These are phyloP conservation scores for Chinchilla lanigera DNA, from an alignment of 2,113 vertebrate species.

Conservation along the genomic window DNA sequence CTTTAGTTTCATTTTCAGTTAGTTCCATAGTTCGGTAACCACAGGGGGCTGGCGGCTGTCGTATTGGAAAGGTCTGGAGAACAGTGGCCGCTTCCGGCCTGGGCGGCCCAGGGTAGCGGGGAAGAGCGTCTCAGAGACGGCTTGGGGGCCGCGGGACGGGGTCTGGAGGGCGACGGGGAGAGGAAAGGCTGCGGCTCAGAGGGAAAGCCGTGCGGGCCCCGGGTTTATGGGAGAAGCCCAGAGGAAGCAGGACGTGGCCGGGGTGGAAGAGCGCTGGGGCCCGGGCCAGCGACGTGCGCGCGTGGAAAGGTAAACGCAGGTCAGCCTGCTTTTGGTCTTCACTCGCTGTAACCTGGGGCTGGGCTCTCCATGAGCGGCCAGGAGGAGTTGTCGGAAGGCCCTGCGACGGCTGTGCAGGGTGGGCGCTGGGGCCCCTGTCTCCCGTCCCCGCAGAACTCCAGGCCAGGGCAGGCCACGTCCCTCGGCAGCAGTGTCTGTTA, in stretches of 20 bases:
- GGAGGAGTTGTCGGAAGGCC: constrained; percentile 42
- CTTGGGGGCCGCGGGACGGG: neutral
- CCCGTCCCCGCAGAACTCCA: neutral
- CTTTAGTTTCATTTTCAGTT: neutral
- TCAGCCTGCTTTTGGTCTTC: neutral
- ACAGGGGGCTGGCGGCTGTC: neutral
- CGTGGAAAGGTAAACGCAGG: constrained; percentile 34
- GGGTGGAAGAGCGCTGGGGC: constrained; percentile 58
- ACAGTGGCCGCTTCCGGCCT: neutral
- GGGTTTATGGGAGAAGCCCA: constrained; percentile 51
- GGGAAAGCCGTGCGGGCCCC: constrained; percentile 38
- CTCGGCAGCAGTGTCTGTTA: neutral
- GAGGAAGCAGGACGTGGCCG: constrained; percentile 63
- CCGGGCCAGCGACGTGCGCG: constrained; percentile 65
- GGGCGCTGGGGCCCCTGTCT: neutral
- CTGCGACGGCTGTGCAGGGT: constrained; percentile 19
- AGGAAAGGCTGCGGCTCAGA: neutral
- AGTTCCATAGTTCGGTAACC: neutral
- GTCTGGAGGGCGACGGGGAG: neutral
- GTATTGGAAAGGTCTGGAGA: neutral
- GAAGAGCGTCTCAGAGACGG: neutral
- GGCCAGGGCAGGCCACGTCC: neutral
- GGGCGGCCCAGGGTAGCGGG: neutral
- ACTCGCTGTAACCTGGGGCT: constrained; percentile 38
- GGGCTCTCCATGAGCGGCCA: constrained; percentile 49